Conservation (phyloP, 2,888 invertebrate genomes). For the Nowickia ferox region DNA sequence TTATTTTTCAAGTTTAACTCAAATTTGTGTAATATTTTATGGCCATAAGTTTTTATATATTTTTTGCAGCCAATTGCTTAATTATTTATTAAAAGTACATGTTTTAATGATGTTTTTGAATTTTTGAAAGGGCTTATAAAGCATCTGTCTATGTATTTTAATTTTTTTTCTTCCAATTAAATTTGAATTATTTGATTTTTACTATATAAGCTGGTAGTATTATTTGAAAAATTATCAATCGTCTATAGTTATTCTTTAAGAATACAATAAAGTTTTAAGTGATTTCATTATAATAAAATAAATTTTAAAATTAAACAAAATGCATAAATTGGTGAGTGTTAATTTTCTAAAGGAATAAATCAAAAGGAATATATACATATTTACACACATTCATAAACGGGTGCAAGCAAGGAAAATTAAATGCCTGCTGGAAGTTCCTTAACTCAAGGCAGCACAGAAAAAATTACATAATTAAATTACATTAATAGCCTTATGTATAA, state of each 20-base stretch:
- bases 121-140: slow-evolving; percentile 26
- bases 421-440: no score
- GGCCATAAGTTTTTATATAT: neutral
- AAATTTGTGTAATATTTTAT: slow-evolving; percentile 5
- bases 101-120: neutral
- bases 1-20: slow-evolving; percentile 33
- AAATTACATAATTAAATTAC: no score
- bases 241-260: slow-evolving; percentile 33
- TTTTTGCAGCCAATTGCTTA: neutral
- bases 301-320: slow-evolving; percentile 64
- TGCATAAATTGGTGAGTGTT: slow-evolving; percentile 76
- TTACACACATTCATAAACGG: no score
- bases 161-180: slow-evolving; percentile 5
- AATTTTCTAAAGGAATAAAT: neutral
- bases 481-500: no score
- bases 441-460: no score
- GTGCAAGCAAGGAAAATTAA: no score
- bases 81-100: slow-evolving; percentile 2
- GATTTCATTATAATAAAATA: neutral
- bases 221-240: slow-evolving; percentile 67
- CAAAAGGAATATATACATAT: neutral
- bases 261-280: slow-evolving; percentile 24
- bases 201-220: slow-evolving; percentile 68
- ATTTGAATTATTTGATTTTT: slow-evolving; percentile 13
- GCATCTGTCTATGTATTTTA: neutral